Percentiles rank a stretch among this genome's conserved stretches.
Evolutionary conservation across 1,140 invertebrate species (phyloP).

Genomic region (Harlomillsia oculata): DNA sequence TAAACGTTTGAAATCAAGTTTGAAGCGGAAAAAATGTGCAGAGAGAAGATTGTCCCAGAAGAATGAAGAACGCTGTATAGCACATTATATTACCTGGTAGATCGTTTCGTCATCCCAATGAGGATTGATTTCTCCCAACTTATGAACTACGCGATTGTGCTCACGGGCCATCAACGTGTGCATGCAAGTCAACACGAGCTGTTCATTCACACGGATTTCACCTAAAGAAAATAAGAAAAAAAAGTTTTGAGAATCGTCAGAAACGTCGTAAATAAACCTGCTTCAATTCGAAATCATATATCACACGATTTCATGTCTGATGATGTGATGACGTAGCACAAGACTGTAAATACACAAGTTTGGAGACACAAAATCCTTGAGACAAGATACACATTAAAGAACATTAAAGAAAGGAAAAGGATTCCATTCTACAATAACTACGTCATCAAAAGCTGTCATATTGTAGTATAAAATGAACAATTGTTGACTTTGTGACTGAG

Average conservation of each 20-base stretch:
- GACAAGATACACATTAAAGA: no score
- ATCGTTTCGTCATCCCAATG: constrained; percentile 92
- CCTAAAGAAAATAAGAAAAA: constrained; percentile 46
- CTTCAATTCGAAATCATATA: no score
- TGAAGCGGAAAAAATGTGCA: background rate
- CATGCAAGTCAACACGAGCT: constrained; percentile 78
- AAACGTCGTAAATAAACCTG: no score
- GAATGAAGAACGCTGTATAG: background rate
- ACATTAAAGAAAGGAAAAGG: no score
- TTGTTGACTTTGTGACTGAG: background rate
- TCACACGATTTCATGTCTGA: no score
- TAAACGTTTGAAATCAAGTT: background rate
- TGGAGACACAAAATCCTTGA: no score
- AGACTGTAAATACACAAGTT: no score
- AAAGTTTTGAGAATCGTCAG: no score
- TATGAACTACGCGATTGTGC: constrained; percentile 74
- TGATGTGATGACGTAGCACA: no score
- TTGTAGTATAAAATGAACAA: no score
- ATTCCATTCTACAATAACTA: no score
- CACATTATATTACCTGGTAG: constrained; percentile 64
- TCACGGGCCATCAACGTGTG: constrained; percentile 80
- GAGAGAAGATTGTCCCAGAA: background rate
- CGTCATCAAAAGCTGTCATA: no score
- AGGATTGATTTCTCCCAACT: constrained; percentile 67
- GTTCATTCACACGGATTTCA: constrained; percentile 89